These are phyloP conservation scores for Serranus cabrilla DNA, from an alignment of 2,797 vertebrate genomes.

Conservation along the genomic window DNA sequence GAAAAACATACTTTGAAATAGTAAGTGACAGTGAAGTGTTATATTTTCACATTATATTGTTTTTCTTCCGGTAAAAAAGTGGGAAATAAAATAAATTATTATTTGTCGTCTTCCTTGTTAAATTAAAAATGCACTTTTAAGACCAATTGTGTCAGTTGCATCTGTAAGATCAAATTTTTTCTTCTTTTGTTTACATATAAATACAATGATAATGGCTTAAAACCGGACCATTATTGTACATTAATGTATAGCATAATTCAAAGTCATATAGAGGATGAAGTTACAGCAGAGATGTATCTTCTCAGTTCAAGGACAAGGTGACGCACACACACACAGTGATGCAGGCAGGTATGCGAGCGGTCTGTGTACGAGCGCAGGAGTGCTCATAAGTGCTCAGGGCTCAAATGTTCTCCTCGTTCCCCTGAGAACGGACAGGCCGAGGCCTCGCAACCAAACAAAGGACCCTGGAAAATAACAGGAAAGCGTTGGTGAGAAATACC, in stretches of 20 bases:
- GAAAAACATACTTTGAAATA: too few species aligned
- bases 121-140: too few species aligned
- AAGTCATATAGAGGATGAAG: background rate
- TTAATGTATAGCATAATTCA: background rate
- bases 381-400: slow-evolving; percentile 61
- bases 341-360: slow-evolving; percentile 64
- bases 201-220: background rate
- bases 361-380: slow-evolving; percentile 40
- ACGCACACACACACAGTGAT: slow-evolving; percentile 24
- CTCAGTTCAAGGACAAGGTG: slow-evolving; percentile 52
- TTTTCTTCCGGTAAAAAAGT: too few species aligned
- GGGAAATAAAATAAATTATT: too few species aligned
- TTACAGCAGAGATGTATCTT: slow-evolving; percentile 9
- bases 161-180: background rate
- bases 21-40: too few species aligned
- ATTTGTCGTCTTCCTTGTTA: too few species aligned
- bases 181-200: background rate
- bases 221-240: background rate
- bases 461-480: slow-evolving; percentile 98
- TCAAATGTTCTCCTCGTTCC: slow-evolving; percentile 89
- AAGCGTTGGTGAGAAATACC: slow-evolving; percentile 99
- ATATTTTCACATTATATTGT: too few species aligned
- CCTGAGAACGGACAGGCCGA: slow-evolving; percentile 92
- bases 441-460: slow-evolving; percentile 97
- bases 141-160: background rate